Base-by-base conservation (phyloP, 2,888 invertebrate genomes). In the Buathra laborator region DNA sequence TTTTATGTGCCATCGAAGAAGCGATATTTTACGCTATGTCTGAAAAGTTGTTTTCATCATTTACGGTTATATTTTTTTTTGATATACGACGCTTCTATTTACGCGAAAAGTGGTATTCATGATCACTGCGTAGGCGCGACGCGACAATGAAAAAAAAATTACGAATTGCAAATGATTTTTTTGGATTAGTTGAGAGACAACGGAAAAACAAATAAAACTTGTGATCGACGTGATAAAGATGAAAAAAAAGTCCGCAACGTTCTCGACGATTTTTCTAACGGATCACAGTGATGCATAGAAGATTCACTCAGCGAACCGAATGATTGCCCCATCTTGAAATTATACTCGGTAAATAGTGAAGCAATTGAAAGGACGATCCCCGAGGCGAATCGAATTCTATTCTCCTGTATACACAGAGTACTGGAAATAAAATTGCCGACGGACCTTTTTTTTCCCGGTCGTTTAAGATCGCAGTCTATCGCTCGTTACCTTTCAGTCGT, bases 271-370 rank as follows among this genome's bases (percentile, higher is more conserved):
- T 44, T 76, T 56, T 32, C 37, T 46, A 79, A 79, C 71, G 79
- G 66, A 7, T 68, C 48, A 66, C 46, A 46, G 51, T 14, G 74
- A 64, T 80, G 24, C 48, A 53, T 44, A 67, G 19, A 37, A 59
- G 79, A 79, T 83, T 66, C 56, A 81, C 32, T 83, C 92, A 91
- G 87, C 92, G 91, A 90, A 89, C 86, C 91, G 89, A 89, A 91
- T 91, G 88, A 92, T 92, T 83, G 86, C 70, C 83, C 74, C 74
- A 88, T 89, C 83, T 80, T 68, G 67, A 86, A 90, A 92, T 91
- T 88, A 88, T 79, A 53, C 64, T 66, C 76, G 51, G 76, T 66
- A 75, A 82, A 77, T 62, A n/a, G 44, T 32, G 51, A 32, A 59
- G 43, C 53, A 64, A 84, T 86, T 78, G 83, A 43, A 37, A 53